A percentile compares a stretch with the other conserved stretches of the same genome.
Evolutionary conservation across 1,140 invertebrate genomes (phyloP).

Genomic region (Macrocentrus cingulum): DNA sequence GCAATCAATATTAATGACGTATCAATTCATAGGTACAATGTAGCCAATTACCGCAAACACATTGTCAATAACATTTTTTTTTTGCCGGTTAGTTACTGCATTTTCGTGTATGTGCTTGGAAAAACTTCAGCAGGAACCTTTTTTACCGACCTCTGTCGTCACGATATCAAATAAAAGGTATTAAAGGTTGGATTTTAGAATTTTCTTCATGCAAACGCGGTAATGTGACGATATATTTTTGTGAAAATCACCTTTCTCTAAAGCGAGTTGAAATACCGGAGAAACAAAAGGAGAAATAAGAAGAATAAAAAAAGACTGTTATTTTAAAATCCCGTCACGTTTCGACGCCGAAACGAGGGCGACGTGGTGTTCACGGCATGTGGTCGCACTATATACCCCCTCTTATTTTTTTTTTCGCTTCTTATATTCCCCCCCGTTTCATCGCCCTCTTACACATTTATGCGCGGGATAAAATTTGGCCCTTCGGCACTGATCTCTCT

Average conservation of each 20-base stretch:
- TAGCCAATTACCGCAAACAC: conserved; percentile 41
- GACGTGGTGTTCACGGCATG: conserved; percentile 44
- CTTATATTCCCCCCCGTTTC: conserved; percentile 17
- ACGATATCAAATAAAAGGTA: no score
- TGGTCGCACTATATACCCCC: conserved; percentile 40
- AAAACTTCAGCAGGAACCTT: no score
- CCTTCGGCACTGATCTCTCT: conserved; percentile 18
- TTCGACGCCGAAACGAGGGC: conserved; percentile 34
- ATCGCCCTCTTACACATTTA: conserved; percentile 17
- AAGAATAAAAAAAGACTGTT: conserved; percentile 26
- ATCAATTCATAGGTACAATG: conserved; percentile 50
- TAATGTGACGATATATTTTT: no score
- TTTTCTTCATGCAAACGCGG: no score
- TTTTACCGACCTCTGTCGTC: no score
- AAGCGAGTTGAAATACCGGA: conserved; percentile 15
- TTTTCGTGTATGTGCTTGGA: no score
- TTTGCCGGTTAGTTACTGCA: no score
- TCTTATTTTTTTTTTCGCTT: conserved; percentile 27
- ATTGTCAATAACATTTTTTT: conserved; percentile 22
- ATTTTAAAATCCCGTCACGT: conserved; percentile 47
- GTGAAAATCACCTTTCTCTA: no score
- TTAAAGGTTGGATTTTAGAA: no score
- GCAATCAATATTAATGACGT: conserved; percentile 54
- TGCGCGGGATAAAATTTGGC: conserved; percentile 16
- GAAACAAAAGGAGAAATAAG: conserved; percentile 23